Percentiles rank a stretch among this genome's conserved stretches.
These are phyloP conservation scores for Clamator glandarius DNA, from an alignment of 2,797 vertebrate genomes.

Conservation along the genomic window DNA sequence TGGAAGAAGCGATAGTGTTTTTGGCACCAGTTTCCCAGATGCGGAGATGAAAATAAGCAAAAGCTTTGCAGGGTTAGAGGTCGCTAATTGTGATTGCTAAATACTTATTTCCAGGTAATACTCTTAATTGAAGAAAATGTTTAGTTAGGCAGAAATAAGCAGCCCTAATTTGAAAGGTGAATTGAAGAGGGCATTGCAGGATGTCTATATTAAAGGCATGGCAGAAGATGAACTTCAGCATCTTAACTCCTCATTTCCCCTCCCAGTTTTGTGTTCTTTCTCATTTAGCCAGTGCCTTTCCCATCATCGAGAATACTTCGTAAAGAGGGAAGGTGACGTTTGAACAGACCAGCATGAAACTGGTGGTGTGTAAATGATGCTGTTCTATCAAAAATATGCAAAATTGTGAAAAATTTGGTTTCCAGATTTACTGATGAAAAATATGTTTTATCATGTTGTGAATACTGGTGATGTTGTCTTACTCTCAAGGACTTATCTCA, in stretches of 20 bases:
- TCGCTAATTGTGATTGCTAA: slow-evolving; percentile 28
- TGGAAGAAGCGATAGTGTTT: background rate
- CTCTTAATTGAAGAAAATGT: slow-evolving; percentile 17
- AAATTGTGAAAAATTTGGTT: no score
- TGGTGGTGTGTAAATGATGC: background rate
- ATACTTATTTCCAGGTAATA: background rate
- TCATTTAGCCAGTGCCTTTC: background rate
- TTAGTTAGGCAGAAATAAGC: slow-evolving; percentile 37
- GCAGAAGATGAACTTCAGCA: background rate
- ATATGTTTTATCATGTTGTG: background rate
- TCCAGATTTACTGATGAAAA: background rate
- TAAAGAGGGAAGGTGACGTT: background rate
- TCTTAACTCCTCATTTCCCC: background rate
- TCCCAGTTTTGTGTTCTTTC: background rate
- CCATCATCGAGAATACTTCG: background rate
- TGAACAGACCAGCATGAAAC: background rate
- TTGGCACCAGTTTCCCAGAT: background rate
- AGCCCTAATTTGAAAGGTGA: background rate
- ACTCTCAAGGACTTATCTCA: background rate
- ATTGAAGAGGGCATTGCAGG: background rate
- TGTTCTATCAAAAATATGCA: background rate
- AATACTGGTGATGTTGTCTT: background rate
- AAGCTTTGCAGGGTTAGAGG: slow-evolving; percentile 11
- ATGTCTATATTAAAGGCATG: background rate
- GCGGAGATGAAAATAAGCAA: slow-evolving; percentile 8